Base-by-base conservation (phyloP, 2,113 vertebrate genomes). In the Notiomystis cincta region DNA sequence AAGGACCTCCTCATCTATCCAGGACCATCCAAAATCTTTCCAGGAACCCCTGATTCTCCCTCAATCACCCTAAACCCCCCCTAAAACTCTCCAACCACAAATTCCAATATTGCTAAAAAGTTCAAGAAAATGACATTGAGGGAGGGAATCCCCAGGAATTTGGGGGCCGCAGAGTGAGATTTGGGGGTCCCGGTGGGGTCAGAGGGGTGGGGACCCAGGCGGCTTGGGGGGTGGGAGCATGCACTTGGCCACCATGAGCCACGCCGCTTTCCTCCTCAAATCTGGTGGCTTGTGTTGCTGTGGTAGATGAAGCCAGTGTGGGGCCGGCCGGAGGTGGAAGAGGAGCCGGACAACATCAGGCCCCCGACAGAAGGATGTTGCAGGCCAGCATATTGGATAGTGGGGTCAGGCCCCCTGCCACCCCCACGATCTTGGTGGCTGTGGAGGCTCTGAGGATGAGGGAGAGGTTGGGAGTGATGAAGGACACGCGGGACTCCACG, bases 121-220 rank as follows among this genome's bases (percentile, higher is more conserved):
- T 15, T n/a, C 0, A 0, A 6, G 7, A n/a, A n/a, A 7, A 7
- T 19, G 31, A 23, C 37, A 22, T 0, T 47, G 15, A n/a, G n/a
- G 4, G 7, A 5, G 12, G 10, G 13, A 47, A 47, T n/a, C 23
- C 19, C 2, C 1, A 5, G 40, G n/a, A 13, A 56, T 47, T 56
- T 28, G 23, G 6, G 11, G 3, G 1, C 38, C 23, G 2, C 18
- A 45, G 14, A 11, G 14, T 3, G 8, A 10, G 4, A 51, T 53
- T 25, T 44, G 45, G 37, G 7, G 10, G 37, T 51, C 12, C 8
- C 0, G 1, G 13, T 51, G 13, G 13, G 2, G 1, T 10, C 0
- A 0, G 5, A 15, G 31, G 5, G 5, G 0, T 20, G 8, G 5
- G 4, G 25, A 61, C n/a, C n/a, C n/a, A n/a, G n/a, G n/a, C n/a